Base-by-base conservation (phyloP, 2,888 invertebrate species). In the Ormyrus labotus region DNA sequence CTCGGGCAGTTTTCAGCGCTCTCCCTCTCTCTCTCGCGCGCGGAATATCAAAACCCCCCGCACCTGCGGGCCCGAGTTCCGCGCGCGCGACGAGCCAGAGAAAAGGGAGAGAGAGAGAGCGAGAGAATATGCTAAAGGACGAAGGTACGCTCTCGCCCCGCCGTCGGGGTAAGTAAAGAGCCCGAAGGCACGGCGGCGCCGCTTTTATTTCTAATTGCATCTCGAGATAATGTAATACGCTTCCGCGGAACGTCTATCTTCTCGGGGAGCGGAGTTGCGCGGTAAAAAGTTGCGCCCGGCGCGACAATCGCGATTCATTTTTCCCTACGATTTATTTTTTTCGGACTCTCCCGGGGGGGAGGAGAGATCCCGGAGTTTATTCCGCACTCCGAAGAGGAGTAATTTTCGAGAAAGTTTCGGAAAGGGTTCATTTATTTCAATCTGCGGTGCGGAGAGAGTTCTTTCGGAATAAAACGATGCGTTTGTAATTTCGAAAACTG, bases 181-280 rank as follows among this genome's bases (percentile, higher is more conserved):
- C 78, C 73, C 69, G 48, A 45, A 19, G 57, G 63, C 63, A 11
- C 57, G 60, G 45, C 58, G 85, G 83, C 68, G 53, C 79, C 83
- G 84, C 86, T 85, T 86, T 86, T 85, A 86, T 86, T 86, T 85
- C 86, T 87, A 87, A 87, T 87, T 87, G 85, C 86, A 82, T 86
- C 84, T 83, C 80, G 83, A 82, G 74, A 77, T 80, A 81, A 81
- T 77, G 77, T 76, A 78, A 76, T 70, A 65, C 58, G 61, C 78
- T 64, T 34, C 11, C 55, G 45, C 45, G 63, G 19, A 48, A 65
- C 68, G 75, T 64, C 64, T 78, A 72, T 78, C 74, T 78, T 81
- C 72, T 78, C 34, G 51, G 57, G 57, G 11, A 45, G 57, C 58
- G 13, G 34, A 53, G 45, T 1, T 45, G 10, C 51, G 19, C 19